A percentile compares a stretch with the other conserved stretches of the same genome.
Evolutionary conservation across 2,113 vertebrate species (phyloP).

Genomic region (Elephantulus edwardii): DNA sequence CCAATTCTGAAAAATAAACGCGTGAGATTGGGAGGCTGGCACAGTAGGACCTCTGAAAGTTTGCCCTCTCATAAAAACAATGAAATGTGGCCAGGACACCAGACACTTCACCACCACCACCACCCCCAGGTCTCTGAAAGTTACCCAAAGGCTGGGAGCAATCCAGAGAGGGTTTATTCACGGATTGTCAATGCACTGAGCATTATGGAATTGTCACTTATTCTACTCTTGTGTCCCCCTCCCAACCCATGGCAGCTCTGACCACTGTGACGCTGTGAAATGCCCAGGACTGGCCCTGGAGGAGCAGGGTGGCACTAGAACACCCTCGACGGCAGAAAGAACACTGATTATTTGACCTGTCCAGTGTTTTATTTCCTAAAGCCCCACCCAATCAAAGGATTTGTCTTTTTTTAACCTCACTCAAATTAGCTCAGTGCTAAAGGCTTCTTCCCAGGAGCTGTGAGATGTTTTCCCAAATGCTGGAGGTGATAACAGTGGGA

Average conservation of each 20-base stretch:
- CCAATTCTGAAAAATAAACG: no score
- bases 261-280: background rate
- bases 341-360: background rate
- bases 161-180: background rate
- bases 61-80: background rate
- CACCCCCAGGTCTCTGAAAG: background rate
- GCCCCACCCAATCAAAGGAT: background rate
- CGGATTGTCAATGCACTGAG: background rate
- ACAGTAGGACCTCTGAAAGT: background rate
- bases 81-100: background rate
- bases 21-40: background rate
- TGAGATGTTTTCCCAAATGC: slow-evolving; percentile 10
- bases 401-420: background rate
- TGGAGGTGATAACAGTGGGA: background rate
- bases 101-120: background rate
- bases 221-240: background rate
- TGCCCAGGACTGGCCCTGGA: background rate
- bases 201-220: background rate
- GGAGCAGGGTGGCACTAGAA: background rate
- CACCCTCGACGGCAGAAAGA: background rate
- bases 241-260: background rate
- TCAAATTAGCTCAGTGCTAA: background rate
- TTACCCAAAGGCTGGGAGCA: background rate
- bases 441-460: background rate
- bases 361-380: background rate